phyloP scores from a whole-genome alignment of 2,888 invertebrate species.

The Eudemis profundana region DNA sequence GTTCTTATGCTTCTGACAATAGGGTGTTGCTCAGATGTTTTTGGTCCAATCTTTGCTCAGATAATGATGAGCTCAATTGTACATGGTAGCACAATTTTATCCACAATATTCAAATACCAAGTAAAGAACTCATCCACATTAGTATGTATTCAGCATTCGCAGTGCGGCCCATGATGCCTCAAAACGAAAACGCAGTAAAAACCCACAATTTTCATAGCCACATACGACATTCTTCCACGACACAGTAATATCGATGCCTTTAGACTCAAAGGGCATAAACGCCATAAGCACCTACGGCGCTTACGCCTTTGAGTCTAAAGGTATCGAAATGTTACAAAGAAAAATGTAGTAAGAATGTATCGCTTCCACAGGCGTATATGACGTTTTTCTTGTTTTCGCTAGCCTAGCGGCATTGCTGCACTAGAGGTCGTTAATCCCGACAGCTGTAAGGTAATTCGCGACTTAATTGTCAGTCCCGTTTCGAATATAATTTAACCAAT shows the following conservation, averaged over 20 bases:
- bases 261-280: too few relatives aligned
- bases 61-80: too few relatives aligned
- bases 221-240: neutral
- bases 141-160: slow-evolving; percentile 28
- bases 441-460: too few relatives aligned
- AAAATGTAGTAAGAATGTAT: neutral
- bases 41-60: too few relatives aligned
- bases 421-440: neutral
- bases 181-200: neutral
- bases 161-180: slow-evolving; percentile 5
- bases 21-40: too few relatives aligned
- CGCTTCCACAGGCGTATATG: neutral
- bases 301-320: too few relatives aligned
- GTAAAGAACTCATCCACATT: slow-evolving; percentile 7
- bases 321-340: neutral
- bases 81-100: neutral
- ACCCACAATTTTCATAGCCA: neutral
- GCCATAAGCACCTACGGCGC: too few relatives aligned
- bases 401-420: slow-evolving; percentile 19
- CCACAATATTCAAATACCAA: neutral
- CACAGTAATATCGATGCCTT: neutral
- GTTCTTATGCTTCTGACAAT: too few relatives aligned
- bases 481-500: too few relatives aligned
- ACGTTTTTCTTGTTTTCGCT: neutral
- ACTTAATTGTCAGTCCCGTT: too few relatives aligned